Conservation (phyloP, 2,113 vertebrate genomes). For the Trochalopteron elliotii region DNA sequence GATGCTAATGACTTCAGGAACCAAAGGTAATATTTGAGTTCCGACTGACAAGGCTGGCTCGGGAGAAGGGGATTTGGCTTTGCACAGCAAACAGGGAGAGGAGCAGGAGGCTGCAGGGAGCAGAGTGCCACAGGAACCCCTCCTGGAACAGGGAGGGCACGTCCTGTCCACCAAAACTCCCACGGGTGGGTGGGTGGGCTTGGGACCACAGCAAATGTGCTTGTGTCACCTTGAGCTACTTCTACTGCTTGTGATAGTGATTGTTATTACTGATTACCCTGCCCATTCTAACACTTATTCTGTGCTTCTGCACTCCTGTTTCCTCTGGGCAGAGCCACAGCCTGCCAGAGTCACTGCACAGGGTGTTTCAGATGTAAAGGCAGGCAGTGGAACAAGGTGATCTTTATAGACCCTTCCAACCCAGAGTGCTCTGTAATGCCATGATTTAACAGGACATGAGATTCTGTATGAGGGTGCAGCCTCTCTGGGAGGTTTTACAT, state of each 20-base stretch:
- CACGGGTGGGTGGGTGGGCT: accelerated
- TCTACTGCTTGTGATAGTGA: accelerated
- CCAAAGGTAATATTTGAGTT: constrained; percentile 29
- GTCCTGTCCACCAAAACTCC: not conserved
- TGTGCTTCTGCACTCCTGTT: not conserved
- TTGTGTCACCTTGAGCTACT: accelerated
- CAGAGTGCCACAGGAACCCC: not conserved
- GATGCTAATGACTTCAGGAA: constrained; percentile 44
- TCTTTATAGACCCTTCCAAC: not conserved
- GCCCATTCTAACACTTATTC: not conserved
- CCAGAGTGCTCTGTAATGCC: not conserved
- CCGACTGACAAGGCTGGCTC: not conserved
- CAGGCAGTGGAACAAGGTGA: not conserved
- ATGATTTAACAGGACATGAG: not conserved
- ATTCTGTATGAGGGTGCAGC: not conserved
- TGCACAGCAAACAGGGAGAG: constrained; percentile 6
- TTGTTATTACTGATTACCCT: accelerated
- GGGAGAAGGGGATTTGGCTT: constrained; percentile 15
- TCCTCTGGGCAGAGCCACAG: not conserved
- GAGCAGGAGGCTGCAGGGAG: not conserved
- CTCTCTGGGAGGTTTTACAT: not conserved
- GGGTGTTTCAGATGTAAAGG: not conserved
- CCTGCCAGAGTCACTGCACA: accelerated
- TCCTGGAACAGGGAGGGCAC: not conserved
- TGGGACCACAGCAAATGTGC: not conserved